Base-by-base conservation (phyloP, 2,888 invertebrate genomes). In the Flexamia atlantica region DNA sequence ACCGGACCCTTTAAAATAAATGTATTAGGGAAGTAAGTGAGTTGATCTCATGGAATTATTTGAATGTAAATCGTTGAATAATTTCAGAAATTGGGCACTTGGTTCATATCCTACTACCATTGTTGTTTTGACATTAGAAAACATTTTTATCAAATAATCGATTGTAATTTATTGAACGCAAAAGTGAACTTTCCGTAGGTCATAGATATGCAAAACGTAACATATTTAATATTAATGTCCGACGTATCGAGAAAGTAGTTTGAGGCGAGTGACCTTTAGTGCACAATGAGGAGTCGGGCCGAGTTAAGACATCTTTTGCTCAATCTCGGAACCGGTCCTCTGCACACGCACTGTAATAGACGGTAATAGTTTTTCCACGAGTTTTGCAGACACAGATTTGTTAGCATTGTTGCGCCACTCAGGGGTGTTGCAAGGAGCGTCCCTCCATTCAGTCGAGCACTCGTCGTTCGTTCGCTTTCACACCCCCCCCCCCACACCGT, bases 271-370 rank as follows among this genome's bases (percentile, higher is more conserved):
- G 79, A 79, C 79, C 79, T 79, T 79, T 79, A 57, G 57, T 46
- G 40, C 46, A 79, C 79, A 79, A 79, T 64, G 64, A 79, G 50
- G 23, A 70, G 60, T 23, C 25, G 60, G 3, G 68, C 32, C 20
- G 40, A 42, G 76, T 76, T 46, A 57, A 79, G 57, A 53, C 57
- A 79, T 46, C 46, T 40, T 72, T 72, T 72, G 72, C 72, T 72
- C 72, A 72, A 72, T 72, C 72, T 72, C 72, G 57, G 57, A 79
- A 79, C 79, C 79, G 79, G 79, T 79, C 79, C 57, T 50, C 17
- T 53, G 53, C 76, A 76, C 25, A 79, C 57, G 79, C 36, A 46
- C 46, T 76, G 68, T 32, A 42, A 72, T 50, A 28, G 76, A 42
- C 57, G 50, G 30, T 79, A 79, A 79, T 79, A 79, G 57, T 50